Evolutionary conservation across 2,888 invertebrate genomes (phyloP).

Genomic region (Drosophila pseudotalamancana): DNA sequence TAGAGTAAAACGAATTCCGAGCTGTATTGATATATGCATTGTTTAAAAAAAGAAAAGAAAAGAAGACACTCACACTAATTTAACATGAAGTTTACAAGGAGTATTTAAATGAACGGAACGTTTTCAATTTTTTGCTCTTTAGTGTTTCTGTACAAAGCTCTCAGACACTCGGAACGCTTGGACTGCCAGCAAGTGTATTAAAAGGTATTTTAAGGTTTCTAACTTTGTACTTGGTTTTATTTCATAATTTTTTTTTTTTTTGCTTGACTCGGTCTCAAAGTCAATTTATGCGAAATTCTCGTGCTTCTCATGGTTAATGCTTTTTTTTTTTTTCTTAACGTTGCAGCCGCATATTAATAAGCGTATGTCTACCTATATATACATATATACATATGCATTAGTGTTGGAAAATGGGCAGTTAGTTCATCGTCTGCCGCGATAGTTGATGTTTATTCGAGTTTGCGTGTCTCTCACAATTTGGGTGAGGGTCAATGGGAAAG

Average conservation of each 20-base stretch:
- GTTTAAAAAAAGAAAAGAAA: too few relatives aligned
- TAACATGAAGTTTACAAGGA: too few relatives aligned
- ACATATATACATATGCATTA: constrained; percentile 27
- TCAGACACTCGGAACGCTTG: neutral
- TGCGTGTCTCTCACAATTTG: constrained; percentile 67
- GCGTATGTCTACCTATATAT: constrained; percentile 28
- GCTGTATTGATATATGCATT: too few relatives aligned
- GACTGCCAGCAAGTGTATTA: constrained; percentile 8
- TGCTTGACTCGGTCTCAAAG: constrained; percentile 5
- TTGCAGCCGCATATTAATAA: constrained; percentile 42
- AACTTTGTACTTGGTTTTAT: constrained; percentile 34
- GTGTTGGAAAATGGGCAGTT: constrained; percentile 41
- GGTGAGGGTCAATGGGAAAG: constrained; percentile 75
- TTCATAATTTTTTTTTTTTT: constrained; percentile 10
- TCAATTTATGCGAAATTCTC: constrained; percentile 75
- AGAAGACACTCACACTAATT: too few relatives aligned
- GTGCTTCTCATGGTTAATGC: constrained; percentile 65
- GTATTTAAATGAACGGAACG: too few relatives aligned
- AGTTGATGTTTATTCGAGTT: constrained; percentile 40
- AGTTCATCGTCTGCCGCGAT: constrained; percentile 29
- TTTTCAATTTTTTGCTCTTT: too few relatives aligned
- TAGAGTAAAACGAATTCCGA: too few relatives aligned
- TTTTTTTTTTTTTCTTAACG: constrained; percentile 3
- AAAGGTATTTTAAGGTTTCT: constrained; percentile 12
- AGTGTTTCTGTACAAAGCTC: too few relatives aligned